Base-by-base conservation (phyloP, 2,888 invertebrate genomes). In the Masnerella sp. region DNA sequence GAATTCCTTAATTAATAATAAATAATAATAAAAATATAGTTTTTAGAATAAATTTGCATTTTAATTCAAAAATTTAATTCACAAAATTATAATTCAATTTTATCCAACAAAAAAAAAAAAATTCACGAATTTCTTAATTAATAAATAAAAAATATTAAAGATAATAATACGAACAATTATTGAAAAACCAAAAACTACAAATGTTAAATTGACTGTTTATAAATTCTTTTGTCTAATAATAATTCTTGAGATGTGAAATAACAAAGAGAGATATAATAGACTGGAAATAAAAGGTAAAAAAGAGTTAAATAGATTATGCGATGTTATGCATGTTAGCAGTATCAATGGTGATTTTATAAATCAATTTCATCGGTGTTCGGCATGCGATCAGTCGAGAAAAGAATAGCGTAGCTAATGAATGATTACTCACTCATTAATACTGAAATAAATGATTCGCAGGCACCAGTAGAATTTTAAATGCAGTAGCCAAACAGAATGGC, bases 341-440 rank as follows among this genome's bases (percentile, higher is more conserved):
- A 71, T 71, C 64, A 58, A 52, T 64, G 58, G 58, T 64, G 64
- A 58, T 51, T 71, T 71, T 64, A 71, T 64, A 58, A 71, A 71
- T 64, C 64, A 64, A 71, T 71, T 71, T 71, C 36, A 71, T 58
- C 70, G 56, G 15, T 43, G 70, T 70, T 70, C 58, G 70, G 64
- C 70, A 47, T 62, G 51, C 42, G 62, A 70, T 62, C 56, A 32
- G 69, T 47, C 28, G 43, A 51, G 51, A 58, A 58, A 59, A 69
- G 70, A 70, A 70, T 51, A 51, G 62, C 70, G 70, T 70, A 28
- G 64, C 62, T 70, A 70, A 70, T 70, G 62, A 62, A 70, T 64
- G 70, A 70, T 64, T 70, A 70, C 70, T 70, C 70, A 70, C 70
- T 70, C 58, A 64, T 70, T 70, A 70, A 64, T 64, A 34, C 49